These are phyloP conservation scores for Polyommatus iphigenia DNA, from an alignment of 2,888 invertebrate species.

Conservation along the genomic window DNA sequence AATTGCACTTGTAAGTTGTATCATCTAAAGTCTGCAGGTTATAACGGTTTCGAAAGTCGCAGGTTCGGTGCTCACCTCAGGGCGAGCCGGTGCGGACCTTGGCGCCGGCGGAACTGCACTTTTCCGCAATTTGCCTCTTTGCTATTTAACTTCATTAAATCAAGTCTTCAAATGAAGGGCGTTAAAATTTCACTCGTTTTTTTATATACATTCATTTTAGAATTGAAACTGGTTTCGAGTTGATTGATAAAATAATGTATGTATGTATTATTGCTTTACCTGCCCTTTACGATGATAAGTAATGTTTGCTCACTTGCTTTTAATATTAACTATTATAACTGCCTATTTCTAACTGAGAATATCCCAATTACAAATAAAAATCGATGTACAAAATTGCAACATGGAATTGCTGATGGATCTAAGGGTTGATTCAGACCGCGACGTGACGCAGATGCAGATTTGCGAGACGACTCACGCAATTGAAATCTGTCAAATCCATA, in stretches of 20 bases:
- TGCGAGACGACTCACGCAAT: no score
- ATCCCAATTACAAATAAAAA: no score
- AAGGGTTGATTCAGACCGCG: no score
- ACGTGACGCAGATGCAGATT: no score
- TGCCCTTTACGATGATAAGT: no score
- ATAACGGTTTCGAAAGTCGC: slow-evolving; percentile 44
- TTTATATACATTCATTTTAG: background rate
- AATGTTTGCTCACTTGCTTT: no score
- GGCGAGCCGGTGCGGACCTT: slow-evolving; percentile 73
- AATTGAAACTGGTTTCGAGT: background rate
- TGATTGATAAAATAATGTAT: background rate
- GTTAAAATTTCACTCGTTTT: slow-evolving; percentile 27
- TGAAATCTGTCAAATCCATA: no score
- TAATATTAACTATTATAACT: no score
- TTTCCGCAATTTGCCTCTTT: slow-evolving; percentile 58
- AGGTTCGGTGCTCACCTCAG: slow-evolving; percentile 64
- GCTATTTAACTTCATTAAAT: slow-evolving; percentile 27
- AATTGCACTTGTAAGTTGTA: background rate
- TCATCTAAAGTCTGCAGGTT: slow-evolving; percentile 12
- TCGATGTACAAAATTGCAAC: background rate
- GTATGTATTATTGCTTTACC: no score
- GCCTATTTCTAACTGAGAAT: no score
- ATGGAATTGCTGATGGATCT: background rate
- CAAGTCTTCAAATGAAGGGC: slow-evolving; percentile 23
- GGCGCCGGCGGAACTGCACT: slow-evolving; percentile 58